A percentile compares a stretch with the other conserved stretches of the same genome.
Evolutionary conservation across 2,113 vertebrate genomes (phyloP).

Genomic region (Pollimyrus isidori): DNA sequence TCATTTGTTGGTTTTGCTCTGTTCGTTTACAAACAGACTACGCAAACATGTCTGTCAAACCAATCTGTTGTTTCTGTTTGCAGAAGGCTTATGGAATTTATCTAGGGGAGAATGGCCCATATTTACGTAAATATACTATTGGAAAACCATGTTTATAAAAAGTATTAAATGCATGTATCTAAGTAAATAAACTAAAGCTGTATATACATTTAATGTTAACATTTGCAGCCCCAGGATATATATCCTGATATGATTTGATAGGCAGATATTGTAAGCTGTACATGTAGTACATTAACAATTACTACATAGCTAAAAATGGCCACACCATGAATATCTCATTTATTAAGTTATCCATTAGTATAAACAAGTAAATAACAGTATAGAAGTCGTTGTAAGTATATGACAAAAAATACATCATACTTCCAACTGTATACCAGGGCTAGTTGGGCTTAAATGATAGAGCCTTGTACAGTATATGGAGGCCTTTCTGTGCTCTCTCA

Average conservation of each 20-base stretch:
- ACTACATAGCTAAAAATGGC: constrained; percentile 20
- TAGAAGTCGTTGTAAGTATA: background rate
- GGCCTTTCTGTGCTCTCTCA: background rate
- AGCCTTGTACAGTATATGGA: constrained; percentile 7
- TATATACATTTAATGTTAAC: background rate
- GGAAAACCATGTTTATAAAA: background rate
- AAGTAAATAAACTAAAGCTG: background rate
- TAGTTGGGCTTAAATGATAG: constrained; percentile 1
- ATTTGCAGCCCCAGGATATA: background rate
- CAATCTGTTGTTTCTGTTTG: background rate
- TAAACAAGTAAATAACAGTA: constrained; percentile 1
- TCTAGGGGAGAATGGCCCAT: background rate
- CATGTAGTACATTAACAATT: background rate
- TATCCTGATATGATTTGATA: background rate
- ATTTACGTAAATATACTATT: background rate
- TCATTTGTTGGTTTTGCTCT: background rate
- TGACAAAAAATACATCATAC: background rate
- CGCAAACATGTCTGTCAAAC: background rate
- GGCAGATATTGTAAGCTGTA: background rate
- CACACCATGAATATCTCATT: background rate
- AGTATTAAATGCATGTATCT: background rate
- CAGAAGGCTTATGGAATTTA: background rate
- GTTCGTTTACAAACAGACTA: background rate
- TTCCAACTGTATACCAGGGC: background rate
- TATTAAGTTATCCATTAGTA: background rate